phyloP scores from a whole-genome alignment of 2,113 vertebrate species.

The Prolemur simus region DNA sequence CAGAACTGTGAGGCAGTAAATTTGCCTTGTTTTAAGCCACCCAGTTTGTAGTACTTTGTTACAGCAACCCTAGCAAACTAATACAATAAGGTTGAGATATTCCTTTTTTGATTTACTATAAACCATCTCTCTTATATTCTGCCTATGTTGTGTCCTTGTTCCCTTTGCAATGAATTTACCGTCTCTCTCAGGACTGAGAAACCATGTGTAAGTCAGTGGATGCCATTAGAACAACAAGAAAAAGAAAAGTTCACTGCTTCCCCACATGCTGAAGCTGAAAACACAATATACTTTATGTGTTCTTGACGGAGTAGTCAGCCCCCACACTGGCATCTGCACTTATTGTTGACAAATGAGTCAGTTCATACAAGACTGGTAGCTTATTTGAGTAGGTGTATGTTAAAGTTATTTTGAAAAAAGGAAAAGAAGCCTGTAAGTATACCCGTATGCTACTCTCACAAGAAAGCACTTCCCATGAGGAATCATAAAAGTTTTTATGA shows the following conservation, averaged over 20 bases:
- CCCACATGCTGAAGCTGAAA: neutral
- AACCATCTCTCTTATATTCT: neutral
- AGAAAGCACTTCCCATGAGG: neutral
- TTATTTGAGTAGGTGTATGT: constrained; percentile 38
- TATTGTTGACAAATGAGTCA: constrained; percentile 28
- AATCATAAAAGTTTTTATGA: neutral
- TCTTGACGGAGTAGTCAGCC: neutral
- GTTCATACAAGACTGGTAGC: neutral
- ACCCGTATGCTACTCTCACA: neutral
- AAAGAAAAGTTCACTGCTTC: neutral
- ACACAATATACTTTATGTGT: neutral
- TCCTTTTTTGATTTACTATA: neutral
- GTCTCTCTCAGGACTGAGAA: constrained; percentile 10
- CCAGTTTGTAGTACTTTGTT: neutral
- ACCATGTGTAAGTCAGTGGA: neutral
- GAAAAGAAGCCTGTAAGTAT: constrained; percentile 3
- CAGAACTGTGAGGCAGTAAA: neutral
- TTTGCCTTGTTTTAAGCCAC: neutral
- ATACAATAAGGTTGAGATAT: neutral
- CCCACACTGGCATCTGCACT: neutral
- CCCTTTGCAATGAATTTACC: neutral
- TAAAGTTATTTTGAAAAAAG: constrained; percentile 48
- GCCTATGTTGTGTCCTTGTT: neutral
- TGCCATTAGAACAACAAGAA: neutral
- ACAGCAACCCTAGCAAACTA: neutral